Percentiles rank a stretch among this genome's conserved stretches.
phyloP scores from a whole-genome alignment of 2,113 vertebrate species.

The Ceratotherium simum region DNA sequence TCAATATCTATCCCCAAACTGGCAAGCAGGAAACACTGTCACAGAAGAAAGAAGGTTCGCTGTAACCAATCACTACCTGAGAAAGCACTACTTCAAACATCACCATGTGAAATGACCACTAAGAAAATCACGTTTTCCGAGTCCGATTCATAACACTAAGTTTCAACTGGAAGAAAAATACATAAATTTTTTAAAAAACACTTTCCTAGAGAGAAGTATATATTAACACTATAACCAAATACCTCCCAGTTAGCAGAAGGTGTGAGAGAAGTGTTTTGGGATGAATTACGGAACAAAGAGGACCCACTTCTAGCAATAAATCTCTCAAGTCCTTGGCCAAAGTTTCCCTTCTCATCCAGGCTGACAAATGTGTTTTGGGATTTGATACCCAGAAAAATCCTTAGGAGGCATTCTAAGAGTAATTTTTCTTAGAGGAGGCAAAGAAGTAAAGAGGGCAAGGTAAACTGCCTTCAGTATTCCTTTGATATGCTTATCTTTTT shows the following conservation, averaged over 20 bases:
- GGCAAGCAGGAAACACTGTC: not conserved
- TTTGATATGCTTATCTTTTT: conserved; percentile 58
- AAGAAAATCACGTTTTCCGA: conserved; percentile 1
- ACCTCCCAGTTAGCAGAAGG: not conserved
- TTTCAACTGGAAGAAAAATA: not conserved
- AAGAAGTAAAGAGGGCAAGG: not conserved
- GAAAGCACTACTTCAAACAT: not conserved
- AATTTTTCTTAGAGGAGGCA: conserved; percentile 68
- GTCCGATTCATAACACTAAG: not conserved
- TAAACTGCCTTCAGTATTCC: not conserved
- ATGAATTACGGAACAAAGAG: conserved; percentile 21
- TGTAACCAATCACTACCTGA: not conserved
- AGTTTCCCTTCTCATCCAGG: conserved; percentile 3
- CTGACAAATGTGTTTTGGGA: conserved; percentile 57
- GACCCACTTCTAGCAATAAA: not conserved
- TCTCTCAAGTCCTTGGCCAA: conserved; percentile 54
- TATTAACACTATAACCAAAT: conserved; percentile 13
- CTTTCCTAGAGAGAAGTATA: not conserved
- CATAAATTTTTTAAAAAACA: not conserved
- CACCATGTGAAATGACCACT: not conserved
- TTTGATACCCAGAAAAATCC: conserved; percentile 55
- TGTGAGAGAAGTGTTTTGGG: not conserved
- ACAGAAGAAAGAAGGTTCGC: not conserved
- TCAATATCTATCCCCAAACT: not conserved
- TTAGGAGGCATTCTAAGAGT: conserved; percentile 44